Base-by-base conservation (phyloP, 30 jellyfish, hydroid and myxozoan genomes). In the Hydractinia symbiolongicarpus region DNA sequence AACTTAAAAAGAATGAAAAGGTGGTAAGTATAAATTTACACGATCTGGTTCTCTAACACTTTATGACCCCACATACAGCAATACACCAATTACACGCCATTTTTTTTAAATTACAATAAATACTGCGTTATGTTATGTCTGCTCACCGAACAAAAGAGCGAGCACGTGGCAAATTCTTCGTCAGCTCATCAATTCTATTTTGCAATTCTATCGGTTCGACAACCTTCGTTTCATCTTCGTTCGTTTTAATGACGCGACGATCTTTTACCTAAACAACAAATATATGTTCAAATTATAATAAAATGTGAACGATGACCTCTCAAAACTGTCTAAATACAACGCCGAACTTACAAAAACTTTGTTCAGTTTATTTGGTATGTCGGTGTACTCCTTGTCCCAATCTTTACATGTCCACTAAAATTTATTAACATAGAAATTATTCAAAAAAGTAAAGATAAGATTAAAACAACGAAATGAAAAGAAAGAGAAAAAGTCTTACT, bases 121-220 rank as follows among this genome's bases (percentile, higher is more conserved):
- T 30, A 30, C 44, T 30, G 44, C 44, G 44, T 30, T 30, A 30
- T 30, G 44, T 30, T 30, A 30, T 30, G 44, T 30, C 44, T 0
- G 30, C 77, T 21, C 61, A 94, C 99, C 99, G 81, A 57, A 94
- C 97, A 85, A 94, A 94, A 51, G 99, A 89, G 8, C 99, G 90
- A 4, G 83, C 94, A 15, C 81, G 78, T 61, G 90, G 62, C 55
- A 82, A 75, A 53, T 68, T 30, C n/a, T 61, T 44, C 49, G 80
- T 89, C 5, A 93, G 75, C 19, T 81, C 72, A 67, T 93, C 91
- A 60, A 93, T 86, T 19, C 67, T 68, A 50, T 87, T 85, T 73
- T 93, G 99, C 50, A 93, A 78, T 72, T 79, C 86, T 9, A 20
- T 72, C 5, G 99, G 99, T 54, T 89, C 73, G 19, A 87, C 73